Percentiles rank a stretch among this genome's conserved stretches.
These are phyloP conservation scores for Bradypodion pumilum DNA, from an alignment of 2,797 vertebrate genomes.

Conservation along the genomic window DNA sequence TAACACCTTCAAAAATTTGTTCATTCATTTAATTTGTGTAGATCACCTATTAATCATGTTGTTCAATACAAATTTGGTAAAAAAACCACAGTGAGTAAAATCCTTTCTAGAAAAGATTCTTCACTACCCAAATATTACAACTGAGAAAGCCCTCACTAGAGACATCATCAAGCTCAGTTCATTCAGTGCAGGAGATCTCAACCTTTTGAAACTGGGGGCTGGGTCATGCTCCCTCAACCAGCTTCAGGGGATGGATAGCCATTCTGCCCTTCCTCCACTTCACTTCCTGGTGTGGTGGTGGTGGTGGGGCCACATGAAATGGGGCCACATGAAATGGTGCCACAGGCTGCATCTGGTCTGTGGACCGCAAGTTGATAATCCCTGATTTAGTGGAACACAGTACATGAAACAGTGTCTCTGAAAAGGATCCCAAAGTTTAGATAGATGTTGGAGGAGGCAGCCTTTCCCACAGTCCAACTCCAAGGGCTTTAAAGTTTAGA, in stretches of 20 bases:
- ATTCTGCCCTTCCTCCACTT: too few species aligned
- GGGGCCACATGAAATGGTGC: too few species aligned
- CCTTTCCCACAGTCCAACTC: too few species aligned
- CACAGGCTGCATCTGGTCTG: too few species aligned
- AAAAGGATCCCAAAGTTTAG: not conserved
- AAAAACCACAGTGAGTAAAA: not conserved
- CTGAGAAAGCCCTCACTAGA: not conserved
- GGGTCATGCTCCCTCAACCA: too few species aligned
- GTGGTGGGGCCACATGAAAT: too few species aligned
- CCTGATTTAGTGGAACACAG: not conserved
- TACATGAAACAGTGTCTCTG: not conserved
- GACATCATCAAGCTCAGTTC: not conserved
- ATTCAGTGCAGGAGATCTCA: too few species aligned
- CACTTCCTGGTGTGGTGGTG: too few species aligned
- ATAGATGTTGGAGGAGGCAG: not conserved
- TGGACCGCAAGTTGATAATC: too few species aligned
- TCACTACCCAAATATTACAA: not conserved
- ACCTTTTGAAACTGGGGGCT: too few species aligned
- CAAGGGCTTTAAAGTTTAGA: too few species aligned
- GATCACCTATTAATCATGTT: not conserved
- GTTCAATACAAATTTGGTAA: not conserved
- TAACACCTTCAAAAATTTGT: not conserved
- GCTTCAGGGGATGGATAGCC: too few species aligned
- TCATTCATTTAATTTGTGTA: not conserved
- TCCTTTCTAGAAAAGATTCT: not conserved